phyloP scores from a whole-genome alignment of 2,888 invertebrate species.

The Dynastes maya region DNA sequence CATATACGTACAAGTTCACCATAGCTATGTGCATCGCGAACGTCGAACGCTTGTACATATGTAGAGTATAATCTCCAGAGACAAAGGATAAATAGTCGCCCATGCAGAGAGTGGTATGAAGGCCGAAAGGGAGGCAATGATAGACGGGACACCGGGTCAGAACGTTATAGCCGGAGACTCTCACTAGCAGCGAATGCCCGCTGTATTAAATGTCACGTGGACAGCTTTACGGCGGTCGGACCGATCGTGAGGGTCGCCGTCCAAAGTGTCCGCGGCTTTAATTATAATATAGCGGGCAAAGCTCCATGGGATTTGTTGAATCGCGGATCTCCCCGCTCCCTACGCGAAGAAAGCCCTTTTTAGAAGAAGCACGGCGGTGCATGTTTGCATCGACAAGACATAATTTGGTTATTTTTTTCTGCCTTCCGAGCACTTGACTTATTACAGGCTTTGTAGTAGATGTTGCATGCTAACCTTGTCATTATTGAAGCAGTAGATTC shows the following conservation, averaged over 20 bases:
- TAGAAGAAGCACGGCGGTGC: constrained; percentile 51
- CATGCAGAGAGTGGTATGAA: not conserved
- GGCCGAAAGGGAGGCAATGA: constrained; percentile 40
- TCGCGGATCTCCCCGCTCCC: constrained; percentile 54
- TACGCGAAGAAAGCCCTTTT: constrained; percentile 57
- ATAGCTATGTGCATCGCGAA: not conserved
- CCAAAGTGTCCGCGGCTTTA: constrained; percentile 66
- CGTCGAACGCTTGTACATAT: not conserved
- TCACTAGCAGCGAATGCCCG: constrained; percentile 44
- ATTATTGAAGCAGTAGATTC: constrained; percentile 45
- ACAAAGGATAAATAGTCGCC: constrained; percentile 43
- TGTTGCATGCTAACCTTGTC: constrained; percentile 59
- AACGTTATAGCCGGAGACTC: constrained; percentile 50
- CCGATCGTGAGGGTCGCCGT: constrained; percentile 58
- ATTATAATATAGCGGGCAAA: constrained; percentile 67
- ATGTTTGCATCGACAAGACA: constrained; percentile 60
- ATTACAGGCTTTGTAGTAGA: constrained; percentile 63
- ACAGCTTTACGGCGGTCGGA: constrained; percentile 62
- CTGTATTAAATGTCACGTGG: constrained; percentile 60
- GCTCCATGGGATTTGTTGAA: constrained; percentile 57
- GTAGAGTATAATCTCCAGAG: constrained; percentile 7
- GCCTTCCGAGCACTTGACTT: constrained; percentile 59
- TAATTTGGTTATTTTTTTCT: constrained; percentile 62
- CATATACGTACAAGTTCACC: not conserved
- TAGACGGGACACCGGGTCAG: constrained; percentile 44